Evolutionary conservation across 2,113 vertebrate genomes (phyloP).

Genomic region (Choloepus hoffmanni): DNA sequence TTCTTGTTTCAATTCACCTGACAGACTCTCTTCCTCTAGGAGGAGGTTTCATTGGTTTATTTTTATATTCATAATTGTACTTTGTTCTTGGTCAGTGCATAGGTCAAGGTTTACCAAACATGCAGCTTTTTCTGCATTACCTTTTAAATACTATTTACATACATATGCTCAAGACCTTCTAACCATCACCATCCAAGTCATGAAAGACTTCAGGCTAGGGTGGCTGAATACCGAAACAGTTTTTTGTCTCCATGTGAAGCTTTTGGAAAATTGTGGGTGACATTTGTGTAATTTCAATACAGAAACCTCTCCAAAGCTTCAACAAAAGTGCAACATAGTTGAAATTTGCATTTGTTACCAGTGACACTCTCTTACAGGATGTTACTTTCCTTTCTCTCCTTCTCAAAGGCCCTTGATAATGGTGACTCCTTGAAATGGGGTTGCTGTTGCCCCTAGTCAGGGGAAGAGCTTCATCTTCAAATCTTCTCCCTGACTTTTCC

Average conservation of each 20-base stretch:
- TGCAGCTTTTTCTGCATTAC: neutral
- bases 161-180: neutral
- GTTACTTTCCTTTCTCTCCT: neutral
- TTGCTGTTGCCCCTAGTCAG: neutral
- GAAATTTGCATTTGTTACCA: neutral
- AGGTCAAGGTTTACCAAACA: conserved; percentile 40
- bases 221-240: neutral
- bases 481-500: neutral
- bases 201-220: neutral
- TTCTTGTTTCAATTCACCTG: conserved; percentile 32
- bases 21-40: neutral
- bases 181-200: neutral
- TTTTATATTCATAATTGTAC: conserved; percentile 3
- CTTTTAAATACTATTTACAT: conserved; percentile 14
- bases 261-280: neutral
- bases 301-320: conserved; percentile 14
- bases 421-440: neutral
- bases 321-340: neutral
- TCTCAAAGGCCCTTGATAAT: neutral
- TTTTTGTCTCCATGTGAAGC: neutral
- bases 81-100: neutral
- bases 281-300: neutral
- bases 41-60: conserved; percentile 13
- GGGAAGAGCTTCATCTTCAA: neutral
- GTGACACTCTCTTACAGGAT: neutral